Evolutionary conservation across 1,140 invertebrate species (phyloP), one percentile per base, ranked within the genome.

Genomic region (Lasioglossum albipes): DNA sequence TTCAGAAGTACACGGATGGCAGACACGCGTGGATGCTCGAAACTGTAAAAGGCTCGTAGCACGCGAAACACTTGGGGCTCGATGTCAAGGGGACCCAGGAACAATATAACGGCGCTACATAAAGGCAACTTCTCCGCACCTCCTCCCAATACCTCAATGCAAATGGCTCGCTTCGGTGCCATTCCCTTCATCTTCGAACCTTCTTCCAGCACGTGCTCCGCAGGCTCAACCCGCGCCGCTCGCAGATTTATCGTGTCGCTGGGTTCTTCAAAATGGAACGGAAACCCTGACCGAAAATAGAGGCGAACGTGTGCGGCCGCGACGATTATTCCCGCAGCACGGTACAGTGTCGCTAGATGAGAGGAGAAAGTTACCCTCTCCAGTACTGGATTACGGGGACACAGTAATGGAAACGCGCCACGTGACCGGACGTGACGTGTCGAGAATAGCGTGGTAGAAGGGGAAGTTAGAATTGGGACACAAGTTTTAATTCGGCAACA

Each of bases 61-160:
- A 13, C 49, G 10, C 79, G 59, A 45, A 67, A 67, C 52, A 64
- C 66, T 65, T 65, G 59, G 42, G 41, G 67, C 68, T 80, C 62
- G 75, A 67, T 82, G 80, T 82, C 75, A 75, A 68, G 64, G 66
- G 75, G 62, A n/a, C 57, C 64, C 42, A 68, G 49, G 81, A 79
- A 82, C 76, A 82, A 82, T 82, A 79, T 79, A 82, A 79, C 76
- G 42, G 64, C 70, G 64, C 45, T 42, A 45, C 62, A 69, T 64
- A 74, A 79, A 76, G 61, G 57, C 36, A 64, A 64, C 27, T 57
- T 42, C 45, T 16, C 65, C 57, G 57, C 57, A 22, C 49, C 54
- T 36, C 9, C 52, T 67, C 36, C 52, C 70, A 57, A 61, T 81
- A 67, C 67, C 70, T 76, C 67, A 59, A 81, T 81, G 82, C 78